These are phyloP conservation scores for Paralichthys olivaceus DNA, from an alignment of 2,113 vertebrate species.

Conservation along the genomic window DNA sequence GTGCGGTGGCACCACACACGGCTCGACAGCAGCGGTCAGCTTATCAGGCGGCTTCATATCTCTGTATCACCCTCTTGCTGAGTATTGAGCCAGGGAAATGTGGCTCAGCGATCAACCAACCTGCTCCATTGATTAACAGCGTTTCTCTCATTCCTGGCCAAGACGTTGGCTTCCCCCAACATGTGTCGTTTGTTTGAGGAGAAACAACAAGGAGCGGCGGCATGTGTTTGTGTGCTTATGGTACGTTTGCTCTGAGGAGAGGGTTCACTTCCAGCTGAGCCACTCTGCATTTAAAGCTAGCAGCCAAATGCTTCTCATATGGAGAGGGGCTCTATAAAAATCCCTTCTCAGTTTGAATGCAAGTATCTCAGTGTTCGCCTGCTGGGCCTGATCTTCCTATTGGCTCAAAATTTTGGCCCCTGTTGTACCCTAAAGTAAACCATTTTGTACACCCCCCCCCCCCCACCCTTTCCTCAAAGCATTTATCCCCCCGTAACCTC, in stretches of 20 bases:
- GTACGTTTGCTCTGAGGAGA: constrained; percentile 51
- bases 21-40: constrained; percentile 54
- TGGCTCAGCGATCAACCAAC: constrained; percentile 57
- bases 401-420: constrained; percentile 65
- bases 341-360: constrained; percentile 34
- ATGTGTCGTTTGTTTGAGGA: constrained; percentile 66
- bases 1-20: constrained; percentile 36
- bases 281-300: constrained; percentile 67
- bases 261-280: constrained; percentile 67
- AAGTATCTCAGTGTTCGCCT: constrained; percentile 56
- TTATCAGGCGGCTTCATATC: constrained; percentile 53
- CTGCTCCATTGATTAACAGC: constrained; percentile 68
- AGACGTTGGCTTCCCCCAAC: constrained; percentile 43
- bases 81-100: constrained; percentile 52
- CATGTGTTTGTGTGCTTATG: constrained; percentile 62
- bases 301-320: constrained; percentile 63
- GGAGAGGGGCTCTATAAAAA: constrained; percentile 51
- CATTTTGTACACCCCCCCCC: constrained; percentile 37
- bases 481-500: constrained; percentile 14
- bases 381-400: constrained; percentile 57
- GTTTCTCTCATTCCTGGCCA: constrained; percentile 53
- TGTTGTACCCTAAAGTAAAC: constrained; percentile 62
- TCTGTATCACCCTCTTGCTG: constrained; percentile 49
- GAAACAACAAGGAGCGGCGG: constrained; percentile 33
- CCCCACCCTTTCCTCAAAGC: background rate